These are phyloP conservation scores for Colletes collaris DNA, from an alignment of 2,888 invertebrate species.

Conservation along the genomic window DNA sequence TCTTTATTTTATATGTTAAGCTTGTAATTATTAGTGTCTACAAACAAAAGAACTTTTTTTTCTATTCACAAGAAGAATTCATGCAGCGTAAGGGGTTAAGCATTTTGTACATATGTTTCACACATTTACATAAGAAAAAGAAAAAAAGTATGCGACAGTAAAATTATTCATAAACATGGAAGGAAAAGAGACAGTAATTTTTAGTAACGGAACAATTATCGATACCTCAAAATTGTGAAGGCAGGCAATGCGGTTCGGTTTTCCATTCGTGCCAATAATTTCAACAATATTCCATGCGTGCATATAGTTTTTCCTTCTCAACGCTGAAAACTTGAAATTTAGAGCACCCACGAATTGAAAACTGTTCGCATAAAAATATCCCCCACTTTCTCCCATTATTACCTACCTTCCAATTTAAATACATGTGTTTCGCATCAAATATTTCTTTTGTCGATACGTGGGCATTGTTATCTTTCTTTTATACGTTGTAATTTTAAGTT, in stretches of 20 bases:
- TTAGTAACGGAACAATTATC: constrained; percentile 34
- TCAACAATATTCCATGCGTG: background rate
- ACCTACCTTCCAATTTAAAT: constrained; percentile 56
- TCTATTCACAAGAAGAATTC: no score
- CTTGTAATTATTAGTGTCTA: no score
- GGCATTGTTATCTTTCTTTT: constrained; percentile 39
- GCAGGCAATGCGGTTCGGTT: constrained; percentile 65
- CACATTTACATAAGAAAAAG: no score
- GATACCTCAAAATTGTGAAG: constrained; percentile 51
- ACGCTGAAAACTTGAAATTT: no score
- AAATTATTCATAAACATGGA: no score
- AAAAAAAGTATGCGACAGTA: no score
- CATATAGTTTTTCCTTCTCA: no score
- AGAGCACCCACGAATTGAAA: constrained; percentile 56
- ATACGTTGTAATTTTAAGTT: constrained; percentile 21
- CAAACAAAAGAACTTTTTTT: no score
- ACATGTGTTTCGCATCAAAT: constrained; percentile 27
- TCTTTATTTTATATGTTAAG: no score
- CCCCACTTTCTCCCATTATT: constrained; percentile 50
- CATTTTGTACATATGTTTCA: no score
- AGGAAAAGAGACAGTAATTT: constrained; percentile 76
- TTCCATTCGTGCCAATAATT: constrained; percentile 56
- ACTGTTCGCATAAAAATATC: constrained; percentile 57
- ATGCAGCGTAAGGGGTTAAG: no score
- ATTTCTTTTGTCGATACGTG: constrained; percentile 19